Percentiles rank a stretch among this genome's conserved stretches.
These are phyloP conservation scores for Oxytorus armatus DNA, from an alignment of 2,888 invertebrate genomes.

Conservation along the genomic window DNA sequence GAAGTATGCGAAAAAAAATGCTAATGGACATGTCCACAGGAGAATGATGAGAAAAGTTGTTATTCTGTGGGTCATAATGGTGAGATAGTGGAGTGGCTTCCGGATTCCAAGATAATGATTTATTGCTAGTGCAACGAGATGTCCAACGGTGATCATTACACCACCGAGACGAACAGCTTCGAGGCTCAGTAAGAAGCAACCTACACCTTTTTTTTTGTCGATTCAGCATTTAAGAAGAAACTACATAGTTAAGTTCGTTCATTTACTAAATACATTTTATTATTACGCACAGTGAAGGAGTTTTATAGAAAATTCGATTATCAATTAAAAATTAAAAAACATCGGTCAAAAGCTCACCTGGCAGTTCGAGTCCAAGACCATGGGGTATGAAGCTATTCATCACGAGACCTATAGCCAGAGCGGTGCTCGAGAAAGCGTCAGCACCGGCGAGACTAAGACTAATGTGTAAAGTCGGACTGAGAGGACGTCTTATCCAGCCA, in stretches of 20 bases:
- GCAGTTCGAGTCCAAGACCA: constrained; percentile 73
- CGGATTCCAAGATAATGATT: constrained; percentile 89
- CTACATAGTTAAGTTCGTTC: too few species aligned
- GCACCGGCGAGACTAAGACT: constrained; percentile 87
- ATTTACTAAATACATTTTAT: too few species aligned
- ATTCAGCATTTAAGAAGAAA: background rate
- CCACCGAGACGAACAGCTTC: constrained; percentile 86
- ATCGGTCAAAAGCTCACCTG: constrained; percentile 67
- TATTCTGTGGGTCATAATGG: constrained; percentile 86
- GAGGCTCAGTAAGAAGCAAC: constrained; percentile 79
- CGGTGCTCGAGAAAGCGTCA: constrained; percentile 86
- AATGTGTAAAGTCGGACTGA: constrained; percentile 87
- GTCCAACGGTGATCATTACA: constrained; percentile 87
- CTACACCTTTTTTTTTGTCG: constrained; percentile 47
- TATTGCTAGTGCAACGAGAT: constrained; percentile 87
- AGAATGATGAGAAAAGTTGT: constrained; percentile 85
- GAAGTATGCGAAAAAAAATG: constrained; percentile 85
- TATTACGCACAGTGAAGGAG: too few species aligned
- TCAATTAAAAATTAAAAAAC: too few species aligned
- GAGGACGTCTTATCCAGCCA: constrained; percentile 86
- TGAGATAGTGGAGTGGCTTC: constrained; percentile 87
- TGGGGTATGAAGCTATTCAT: constrained; percentile 86
- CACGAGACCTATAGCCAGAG: constrained; percentile 85
- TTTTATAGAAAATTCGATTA: too few species aligned
- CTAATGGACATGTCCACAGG: constrained; percentile 87